A percentile compares a stretch with the other conserved stretches of the same genome.
These are phyloP conservation scores for Notothenia coriiceps DNA, from an alignment of 2,113 vertebrate genomes.

Conservation along the genomic window DNA sequence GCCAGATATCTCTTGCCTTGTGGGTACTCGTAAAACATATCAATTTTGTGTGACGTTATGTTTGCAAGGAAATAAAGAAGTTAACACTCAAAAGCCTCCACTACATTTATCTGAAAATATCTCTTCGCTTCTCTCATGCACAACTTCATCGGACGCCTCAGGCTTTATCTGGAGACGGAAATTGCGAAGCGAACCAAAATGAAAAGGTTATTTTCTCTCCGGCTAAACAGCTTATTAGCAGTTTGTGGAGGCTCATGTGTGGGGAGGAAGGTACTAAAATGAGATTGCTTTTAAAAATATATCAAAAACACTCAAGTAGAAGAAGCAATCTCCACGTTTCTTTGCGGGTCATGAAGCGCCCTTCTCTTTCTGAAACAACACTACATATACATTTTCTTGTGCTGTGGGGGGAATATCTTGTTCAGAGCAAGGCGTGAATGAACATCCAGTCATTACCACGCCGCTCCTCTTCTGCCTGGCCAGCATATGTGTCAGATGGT, in stretches of 20 bases:
- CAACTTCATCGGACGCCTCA: neutral
- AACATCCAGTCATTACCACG: slow-evolving; percentile 27
- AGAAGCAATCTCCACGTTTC: neutral
- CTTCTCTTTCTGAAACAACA: slow-evolving; percentile 27
- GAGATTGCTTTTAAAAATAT: slow-evolving; percentile 5
- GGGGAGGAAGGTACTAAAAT: slow-evolving; percentile 51
- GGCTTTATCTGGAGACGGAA: neutral
- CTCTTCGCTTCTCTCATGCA: neutral
- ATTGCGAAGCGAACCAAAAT: neutral
- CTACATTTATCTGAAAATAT: neutral
- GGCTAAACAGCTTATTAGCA: slow-evolving; percentile 14
- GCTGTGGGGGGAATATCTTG: neutral
- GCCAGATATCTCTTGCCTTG: neutral
- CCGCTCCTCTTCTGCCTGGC: slow-evolving; percentile 15
- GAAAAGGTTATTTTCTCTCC: neutral
- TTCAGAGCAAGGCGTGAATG: slow-evolving; percentile 56
- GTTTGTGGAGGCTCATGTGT: slow-evolving; percentile 40
- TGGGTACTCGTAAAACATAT: neutral
- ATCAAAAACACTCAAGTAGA: neutral
- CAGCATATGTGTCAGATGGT: slow-evolving; percentile 46
- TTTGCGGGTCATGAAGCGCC: slow-evolving; percentile 10
- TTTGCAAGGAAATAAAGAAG: neutral
- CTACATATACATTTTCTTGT: neutral
- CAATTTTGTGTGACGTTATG: neutral
- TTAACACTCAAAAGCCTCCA: neutral